Base-by-base conservation (phyloP, 2,888 invertebrate genomes). In the Girardia tigrina region DNA sequence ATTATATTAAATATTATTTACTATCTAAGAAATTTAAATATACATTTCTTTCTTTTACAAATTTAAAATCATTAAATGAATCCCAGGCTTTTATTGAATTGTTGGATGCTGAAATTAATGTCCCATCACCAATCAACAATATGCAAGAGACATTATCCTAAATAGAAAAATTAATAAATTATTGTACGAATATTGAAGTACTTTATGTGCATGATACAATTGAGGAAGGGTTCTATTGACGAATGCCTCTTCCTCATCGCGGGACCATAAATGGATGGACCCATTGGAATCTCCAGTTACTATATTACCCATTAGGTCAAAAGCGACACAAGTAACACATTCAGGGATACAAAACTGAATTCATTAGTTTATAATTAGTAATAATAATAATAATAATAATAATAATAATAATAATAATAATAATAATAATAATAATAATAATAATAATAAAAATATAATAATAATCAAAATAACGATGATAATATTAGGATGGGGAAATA, bases 241-340 rank as follows among this genome's bases (percentile, higher is more conserved):
- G 83, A 91, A 92, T 0, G 91, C 90, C 0, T 91, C 92, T 80
- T 91, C 91, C 28, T 90, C 90, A 81, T 91, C 91, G 0, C 91
- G 90, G 78, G 90, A 90, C 84, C 93, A 94, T 77, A 93, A 88
- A 1, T 92, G 91, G 78, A 94, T 90, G 80, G 91, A 91, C 6
- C 93, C 93, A 82, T 91, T 91, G 78, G 90, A 90, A 81, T 94
- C 93, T 0, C 92, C 93, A 0, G 92, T 92, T 71, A 94, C 90
- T 0, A 93, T 91, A 82, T 92, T 92, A 4, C 92, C 93, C 81
- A 91, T 90, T 90, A 71, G 77, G 81, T 92, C 91, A 81, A 92
- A 93, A 81, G 92, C 91, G 23, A 93, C 87, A 77, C 91, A 90
- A 27, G 36, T 27, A 26, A 76, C 76, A n/a, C 76, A 75, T n/a